A percentile compares a stretch with the other conserved stretches of the same genome.
These are phyloP conservation scores for Gallirallus australis DNA, from an alignment of 2,797 vertebrate genomes.

Conservation along the genomic window DNA sequence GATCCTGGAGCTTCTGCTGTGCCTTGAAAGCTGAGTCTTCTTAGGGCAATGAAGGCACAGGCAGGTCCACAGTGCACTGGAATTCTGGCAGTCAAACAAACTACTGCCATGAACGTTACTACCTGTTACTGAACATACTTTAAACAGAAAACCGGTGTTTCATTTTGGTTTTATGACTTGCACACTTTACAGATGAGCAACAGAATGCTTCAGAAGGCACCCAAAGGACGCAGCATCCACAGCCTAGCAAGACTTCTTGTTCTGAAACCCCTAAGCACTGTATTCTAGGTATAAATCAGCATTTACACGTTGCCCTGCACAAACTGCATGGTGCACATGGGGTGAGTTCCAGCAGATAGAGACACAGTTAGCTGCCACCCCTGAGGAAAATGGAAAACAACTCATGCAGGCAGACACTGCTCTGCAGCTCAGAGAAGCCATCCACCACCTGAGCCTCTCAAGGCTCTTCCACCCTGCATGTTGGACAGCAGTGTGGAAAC, in stretches of 20 bases:
- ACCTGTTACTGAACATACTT: not conserved
- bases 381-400: not conserved
- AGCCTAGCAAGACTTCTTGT: not conserved
- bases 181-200: not conserved
- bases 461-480: not conserved
- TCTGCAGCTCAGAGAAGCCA: not conserved
- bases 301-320: not conserved
- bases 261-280: not conserved
- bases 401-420: not conserved
- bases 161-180: not conserved
- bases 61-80: not conserved
- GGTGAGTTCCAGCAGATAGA: not conserved
- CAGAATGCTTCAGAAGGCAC: not conserved
- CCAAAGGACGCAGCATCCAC: not conserved
- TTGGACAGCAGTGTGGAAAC: not conserved
- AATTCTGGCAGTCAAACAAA: not conserved
- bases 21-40: not conserved
- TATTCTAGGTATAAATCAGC: not conserved
- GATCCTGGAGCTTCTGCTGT: not conserved
- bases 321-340: not conserved
- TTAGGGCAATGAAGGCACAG: not conserved
- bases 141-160: not conserved
- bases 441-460: not conserved
- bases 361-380: fast-evolving
- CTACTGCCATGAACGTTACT: fast-evolving